Conservation (phyloP, 2,797 vertebrate genomes). For the Distichodus sexfasciatus region DNA sequence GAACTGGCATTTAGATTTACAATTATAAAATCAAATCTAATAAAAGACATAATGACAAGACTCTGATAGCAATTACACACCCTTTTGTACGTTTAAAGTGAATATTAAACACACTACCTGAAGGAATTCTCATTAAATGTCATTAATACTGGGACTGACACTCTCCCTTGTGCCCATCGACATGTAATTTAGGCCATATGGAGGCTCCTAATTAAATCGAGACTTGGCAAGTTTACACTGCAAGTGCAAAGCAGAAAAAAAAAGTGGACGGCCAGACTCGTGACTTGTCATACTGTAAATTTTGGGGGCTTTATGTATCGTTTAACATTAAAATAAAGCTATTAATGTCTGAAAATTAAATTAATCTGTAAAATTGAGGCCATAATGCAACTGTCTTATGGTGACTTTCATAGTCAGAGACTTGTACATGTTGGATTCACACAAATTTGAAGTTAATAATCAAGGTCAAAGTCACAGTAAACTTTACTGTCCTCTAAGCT, state of each 20-base stretch:
- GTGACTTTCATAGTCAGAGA: constrained; percentile 15
- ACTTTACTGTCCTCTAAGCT: too few species aligned
- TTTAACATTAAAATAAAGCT: too few species aligned
- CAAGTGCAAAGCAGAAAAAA: constrained; percentile 26
- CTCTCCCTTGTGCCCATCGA: constrained; percentile 35
- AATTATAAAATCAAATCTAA: background rate
- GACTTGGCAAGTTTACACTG: constrained; percentile 35
- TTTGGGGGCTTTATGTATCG: constrained; percentile 3
- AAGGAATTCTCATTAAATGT: constrained; percentile 35
- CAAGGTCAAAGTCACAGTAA: too few species aligned
- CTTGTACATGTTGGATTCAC: constrained; percentile 1
- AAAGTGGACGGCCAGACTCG: background rate
- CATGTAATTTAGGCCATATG: constrained; percentile 52
- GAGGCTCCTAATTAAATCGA: constrained; percentile 38
- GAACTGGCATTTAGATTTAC: too few species aligned
- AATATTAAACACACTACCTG: constrained; percentile 44
- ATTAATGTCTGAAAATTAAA: too few species aligned
- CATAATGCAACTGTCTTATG: constrained; percentile 7
- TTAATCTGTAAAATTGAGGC: background rate
- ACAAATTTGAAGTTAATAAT: constrained; percentile 21
- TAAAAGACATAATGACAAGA: background rate
- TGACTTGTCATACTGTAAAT: background rate
- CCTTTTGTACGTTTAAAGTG: constrained; percentile 41
- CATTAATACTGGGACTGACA: constrained; percentile 24
- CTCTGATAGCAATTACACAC: background rate